Conservation (phyloP, 2,797 vertebrate genomes). For the Silurus aristotelis region DNA sequence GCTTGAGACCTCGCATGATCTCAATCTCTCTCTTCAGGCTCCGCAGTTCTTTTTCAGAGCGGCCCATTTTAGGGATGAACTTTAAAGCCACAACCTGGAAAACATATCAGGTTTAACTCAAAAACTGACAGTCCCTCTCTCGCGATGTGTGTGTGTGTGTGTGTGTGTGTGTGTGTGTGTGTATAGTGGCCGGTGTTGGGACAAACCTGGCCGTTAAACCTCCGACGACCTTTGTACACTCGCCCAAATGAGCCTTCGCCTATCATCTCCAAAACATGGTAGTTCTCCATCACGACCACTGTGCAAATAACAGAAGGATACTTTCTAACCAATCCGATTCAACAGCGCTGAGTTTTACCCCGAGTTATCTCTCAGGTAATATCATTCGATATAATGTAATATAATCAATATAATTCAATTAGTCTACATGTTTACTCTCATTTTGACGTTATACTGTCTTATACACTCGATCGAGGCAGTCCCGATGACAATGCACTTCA, state of each 20-base stretch:
- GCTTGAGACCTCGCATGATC: constrained; percentile 88
- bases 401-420: no score
- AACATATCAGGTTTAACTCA: neutral
- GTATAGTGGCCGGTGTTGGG: neutral
- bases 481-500: neutral
- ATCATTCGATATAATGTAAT: no score
- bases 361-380: neutral
- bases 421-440: no score
- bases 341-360: neutral
- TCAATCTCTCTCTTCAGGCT: constrained; percentile 90
- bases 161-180: no score
- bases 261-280: constrained; percentile 87
- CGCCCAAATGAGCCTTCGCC: constrained; percentile 94
- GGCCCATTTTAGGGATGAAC: constrained; percentile 91
- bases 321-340: neutral
- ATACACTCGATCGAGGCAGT: neutral
- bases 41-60: constrained; percentile 90
- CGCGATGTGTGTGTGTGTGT: no score
- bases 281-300: constrained; percentile 78
- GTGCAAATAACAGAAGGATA: neutral
- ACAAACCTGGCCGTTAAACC: constrained; percentile 84
- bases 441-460: neutral
- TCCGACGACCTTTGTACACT: constrained; percentile 90
- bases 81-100: constrained; percentile 91
- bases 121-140: neutral